These are phyloP conservation scores for Acanthopagrus latus DNA, from an alignment of 2,797 vertebrate genomes.

Conservation along the genomic window DNA sequence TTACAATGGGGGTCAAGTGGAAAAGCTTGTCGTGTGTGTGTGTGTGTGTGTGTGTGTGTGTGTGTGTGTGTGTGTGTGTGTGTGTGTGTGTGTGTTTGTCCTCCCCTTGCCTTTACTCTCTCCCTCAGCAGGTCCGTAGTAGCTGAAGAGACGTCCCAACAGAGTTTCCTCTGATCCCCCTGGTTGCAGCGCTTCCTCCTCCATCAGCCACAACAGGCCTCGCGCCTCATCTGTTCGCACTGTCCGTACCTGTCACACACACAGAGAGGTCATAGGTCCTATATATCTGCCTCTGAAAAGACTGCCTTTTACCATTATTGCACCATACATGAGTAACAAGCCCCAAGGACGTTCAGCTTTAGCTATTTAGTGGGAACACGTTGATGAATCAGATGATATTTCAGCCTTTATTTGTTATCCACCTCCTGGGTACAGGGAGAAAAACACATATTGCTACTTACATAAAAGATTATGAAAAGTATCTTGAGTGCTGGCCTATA, in stretches of 20 bases:
- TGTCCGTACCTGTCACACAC: slow-evolving; percentile 87
- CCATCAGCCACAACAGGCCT: slow-evolving; percentile 98
- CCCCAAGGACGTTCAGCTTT: slow-evolving; percentile 44
- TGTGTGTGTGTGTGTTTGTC: not conserved
- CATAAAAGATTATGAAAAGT: slow-evolving; percentile 13
- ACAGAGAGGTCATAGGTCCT: slow-evolving; percentile 7
- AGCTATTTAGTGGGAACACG: slow-evolving; percentile 39
- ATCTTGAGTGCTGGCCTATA: slow-evolving; percentile 16
- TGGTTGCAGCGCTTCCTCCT: slow-evolving; percentile 93
- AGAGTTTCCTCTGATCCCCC: slow-evolving; percentile 91
- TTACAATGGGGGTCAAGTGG: not conserved
- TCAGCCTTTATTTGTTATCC: slow-evolving; percentile 34
- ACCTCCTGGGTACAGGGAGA: slow-evolving; percentile 26
- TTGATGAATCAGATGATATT: slow-evolving; percentile 36
- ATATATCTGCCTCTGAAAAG: slow-evolving; percentile 1
- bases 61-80: too few species aligned
- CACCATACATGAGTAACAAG: slow-evolving; percentile 11
- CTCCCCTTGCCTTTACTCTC: slow-evolving; percentile 88
- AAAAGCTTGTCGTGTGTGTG: not conserved
- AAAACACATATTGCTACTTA: slow-evolving; percentile 12
- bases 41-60: too few species aligned
- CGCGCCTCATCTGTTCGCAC: slow-evolving; percentile 92
- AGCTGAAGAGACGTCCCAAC: slow-evolving; percentile 93
- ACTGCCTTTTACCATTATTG: not conserved
- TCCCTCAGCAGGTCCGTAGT: slow-evolving; percentile 94